Conservation (phyloP, 2,797 vertebrate genomes). For the Manis pentadactyla region DNA sequence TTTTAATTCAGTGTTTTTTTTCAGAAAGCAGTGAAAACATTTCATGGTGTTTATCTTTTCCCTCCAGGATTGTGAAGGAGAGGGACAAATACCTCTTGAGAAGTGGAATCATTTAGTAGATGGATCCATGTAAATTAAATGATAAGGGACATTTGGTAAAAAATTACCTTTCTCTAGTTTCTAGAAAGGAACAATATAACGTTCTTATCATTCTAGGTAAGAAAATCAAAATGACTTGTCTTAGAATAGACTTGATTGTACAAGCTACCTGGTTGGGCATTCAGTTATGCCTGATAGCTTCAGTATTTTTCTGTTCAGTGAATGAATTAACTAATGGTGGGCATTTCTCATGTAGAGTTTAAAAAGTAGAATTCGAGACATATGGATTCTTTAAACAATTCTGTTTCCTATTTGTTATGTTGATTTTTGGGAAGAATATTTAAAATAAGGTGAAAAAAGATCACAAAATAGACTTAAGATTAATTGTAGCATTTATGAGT, state of each 20-base stretch:
- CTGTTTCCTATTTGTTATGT: not conserved
- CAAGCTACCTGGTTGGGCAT: not conserved
- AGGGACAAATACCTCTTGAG: not conserved
- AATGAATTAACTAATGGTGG: not conserved
- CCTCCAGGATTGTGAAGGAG: not conserved
- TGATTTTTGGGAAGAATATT: not conserved
- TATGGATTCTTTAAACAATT: slow-evolving; percentile 31
- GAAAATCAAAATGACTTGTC: not conserved
- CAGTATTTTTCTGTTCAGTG: not conserved
- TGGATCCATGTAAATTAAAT: not conserved
- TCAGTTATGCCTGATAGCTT: not conserved
- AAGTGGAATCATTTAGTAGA: not conserved
- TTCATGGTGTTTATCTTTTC: not conserved
- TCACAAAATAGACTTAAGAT: not conserved
- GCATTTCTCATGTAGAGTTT: slow-evolving; percentile 15
- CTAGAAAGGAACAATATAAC: not conserved
- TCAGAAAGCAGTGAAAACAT: not conserved
- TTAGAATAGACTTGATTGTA: not conserved
- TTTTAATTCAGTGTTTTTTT: not conserved
- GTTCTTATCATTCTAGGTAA: not conserved
- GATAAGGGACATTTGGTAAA: not conserved
- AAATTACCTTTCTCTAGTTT: not conserved
- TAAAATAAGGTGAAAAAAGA: slow-evolving; percentile 35
- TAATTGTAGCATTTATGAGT: not conserved
- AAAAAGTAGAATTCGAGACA: not conserved